phyloP scores from a whole-genome alignment of 2,888 invertebrate species.

The Herminia tarsipennalis region DNA sequence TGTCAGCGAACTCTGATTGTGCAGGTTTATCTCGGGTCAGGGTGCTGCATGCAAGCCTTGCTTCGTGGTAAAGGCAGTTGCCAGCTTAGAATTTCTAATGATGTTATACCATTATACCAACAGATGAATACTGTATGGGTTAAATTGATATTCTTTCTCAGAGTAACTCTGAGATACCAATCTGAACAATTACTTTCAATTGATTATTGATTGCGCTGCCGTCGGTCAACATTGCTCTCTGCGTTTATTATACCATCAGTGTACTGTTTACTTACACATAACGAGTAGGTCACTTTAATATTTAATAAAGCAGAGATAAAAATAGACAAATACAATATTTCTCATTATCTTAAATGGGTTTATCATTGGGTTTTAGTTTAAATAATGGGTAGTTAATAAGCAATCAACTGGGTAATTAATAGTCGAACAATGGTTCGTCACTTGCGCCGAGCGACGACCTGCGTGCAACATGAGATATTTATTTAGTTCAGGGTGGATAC shows the following conservation, averaged over 20 bases:
- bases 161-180: constrained; percentile 47
- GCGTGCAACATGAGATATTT: constrained; percentile 74
- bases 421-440: constrained; percentile 43
- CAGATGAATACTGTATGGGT: constrained; percentile 5
- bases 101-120: constrained; percentile 4
- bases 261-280: constrained; percentile 16
- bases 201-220: constrained; percentile 62
- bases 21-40: constrained; percentile 74
- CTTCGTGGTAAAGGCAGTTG: constrained; percentile 36
- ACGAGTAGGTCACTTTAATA: too few relatives aligned
- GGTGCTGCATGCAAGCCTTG: constrained; percentile 47
- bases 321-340: too few relatives aligned
- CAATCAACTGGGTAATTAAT: constrained; percentile 32
- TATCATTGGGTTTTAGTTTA: constrained; percentile 16
- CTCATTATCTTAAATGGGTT: constrained; percentile 9
- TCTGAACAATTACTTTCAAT: constrained; percentile 73
- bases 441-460: constrained; percentile 35
- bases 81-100: constrained; percentile 18
- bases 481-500: constrained; percentile 62
- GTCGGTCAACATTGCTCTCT: constrained; percentile 17
- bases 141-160: constrained; percentile 36
- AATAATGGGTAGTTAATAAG: constrained; percentile 31
- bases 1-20: constrained; percentile 67
- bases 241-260: constrained; percentile 17
- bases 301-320: too few relatives aligned